Evolutionary conservation across 2,113 vertebrate species (phyloP).

Genomic region (Lonchura striata): DNA sequence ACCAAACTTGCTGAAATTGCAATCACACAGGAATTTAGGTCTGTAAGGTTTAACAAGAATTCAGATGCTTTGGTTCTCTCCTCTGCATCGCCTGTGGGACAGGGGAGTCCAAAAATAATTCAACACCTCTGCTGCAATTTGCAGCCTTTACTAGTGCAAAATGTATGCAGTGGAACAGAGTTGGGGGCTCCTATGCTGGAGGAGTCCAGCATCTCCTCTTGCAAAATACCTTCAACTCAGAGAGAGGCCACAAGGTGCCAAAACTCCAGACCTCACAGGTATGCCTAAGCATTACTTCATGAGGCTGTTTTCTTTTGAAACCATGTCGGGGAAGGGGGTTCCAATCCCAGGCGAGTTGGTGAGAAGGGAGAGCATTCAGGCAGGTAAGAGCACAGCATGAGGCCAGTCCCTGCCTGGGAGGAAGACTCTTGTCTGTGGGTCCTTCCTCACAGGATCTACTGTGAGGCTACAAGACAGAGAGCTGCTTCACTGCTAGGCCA

Average conservation of each 20-base stretch:
- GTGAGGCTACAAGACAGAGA: not conserved
- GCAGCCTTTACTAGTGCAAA: not conserved
- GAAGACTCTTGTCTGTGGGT: not conserved
- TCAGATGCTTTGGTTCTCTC: not conserved
- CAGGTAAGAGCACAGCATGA: not conserved
- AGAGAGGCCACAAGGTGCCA: not conserved
- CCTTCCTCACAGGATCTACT: not conserved
- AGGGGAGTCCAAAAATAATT: not conserved
- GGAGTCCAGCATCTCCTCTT: not conserved
- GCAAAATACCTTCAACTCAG: not conserved
- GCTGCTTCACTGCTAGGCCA: not conserved
- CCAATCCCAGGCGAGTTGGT: not conserved
- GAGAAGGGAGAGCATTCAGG: not conserved
- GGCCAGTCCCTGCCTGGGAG: not conserved
- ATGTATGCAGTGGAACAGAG: not conserved
- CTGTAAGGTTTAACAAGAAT: not conserved
- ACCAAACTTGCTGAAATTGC: not conserved
- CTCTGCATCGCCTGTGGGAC: not conserved
- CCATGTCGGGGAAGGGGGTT: not conserved
- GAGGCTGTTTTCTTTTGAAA: not conserved
- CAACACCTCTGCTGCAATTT: not conserved
- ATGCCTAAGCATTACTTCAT: not conserved
- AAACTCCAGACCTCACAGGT: not conserved
- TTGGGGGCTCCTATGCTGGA: not conserved
- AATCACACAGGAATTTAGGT: not conserved